A percentile compares a stretch with the other conserved stretches of the same genome.
phyloP scores from a whole-genome alignment of 2,888 invertebrate species.

The Dryadula phaetusa region DNA sequence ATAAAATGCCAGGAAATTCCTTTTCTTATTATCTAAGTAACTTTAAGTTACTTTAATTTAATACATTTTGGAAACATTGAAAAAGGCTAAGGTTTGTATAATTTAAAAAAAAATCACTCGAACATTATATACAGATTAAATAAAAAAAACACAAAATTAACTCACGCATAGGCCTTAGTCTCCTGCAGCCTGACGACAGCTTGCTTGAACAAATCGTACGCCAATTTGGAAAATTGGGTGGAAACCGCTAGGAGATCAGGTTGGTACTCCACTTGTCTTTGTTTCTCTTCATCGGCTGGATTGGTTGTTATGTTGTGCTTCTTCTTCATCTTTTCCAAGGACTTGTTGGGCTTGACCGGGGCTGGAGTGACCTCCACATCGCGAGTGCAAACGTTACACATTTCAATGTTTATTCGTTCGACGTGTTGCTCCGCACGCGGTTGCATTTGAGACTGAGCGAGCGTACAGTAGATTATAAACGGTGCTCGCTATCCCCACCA shows the following conservation, averaged over 20 bases:
- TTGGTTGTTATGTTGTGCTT: conserved; percentile 76
- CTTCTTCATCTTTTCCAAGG: conserved; percentile 71
- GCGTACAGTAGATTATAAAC: conserved; percentile 67
- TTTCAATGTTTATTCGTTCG: conserved; percentile 43
- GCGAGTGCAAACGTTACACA: conserved; percentile 79
- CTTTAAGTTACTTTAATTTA: too few relatives aligned
- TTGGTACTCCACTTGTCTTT: conserved; percentile 72
- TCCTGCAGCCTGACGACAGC: conserved; percentile 67
- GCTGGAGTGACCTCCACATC: conserved; percentile 53
- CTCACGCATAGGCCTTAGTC: conserved; percentile 81
- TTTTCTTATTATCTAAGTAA: too few relatives aligned
- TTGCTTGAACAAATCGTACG: conserved; percentile 68
- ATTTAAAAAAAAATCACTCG: not conserved
- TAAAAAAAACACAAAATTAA: conserved; percentile 49
- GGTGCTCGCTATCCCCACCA: conserved; percentile 65
- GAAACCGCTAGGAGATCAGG: conserved; percentile 78
- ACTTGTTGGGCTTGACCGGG: conserved; percentile 52
- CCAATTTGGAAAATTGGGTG: conserved; percentile 74
- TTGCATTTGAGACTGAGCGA: conserved; percentile 43
- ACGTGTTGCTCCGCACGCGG: conserved; percentile 41
- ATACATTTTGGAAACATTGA: too few relatives aligned
- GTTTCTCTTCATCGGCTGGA: conserved; percentile 63
- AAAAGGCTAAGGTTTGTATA: too few relatives aligned
- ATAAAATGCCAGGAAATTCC: too few relatives aligned
- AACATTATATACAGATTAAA: not conserved